Evolutionary conservation across 1,140 invertebrate species (phyloP).

Genomic region (Bombus superbus): DNA sequence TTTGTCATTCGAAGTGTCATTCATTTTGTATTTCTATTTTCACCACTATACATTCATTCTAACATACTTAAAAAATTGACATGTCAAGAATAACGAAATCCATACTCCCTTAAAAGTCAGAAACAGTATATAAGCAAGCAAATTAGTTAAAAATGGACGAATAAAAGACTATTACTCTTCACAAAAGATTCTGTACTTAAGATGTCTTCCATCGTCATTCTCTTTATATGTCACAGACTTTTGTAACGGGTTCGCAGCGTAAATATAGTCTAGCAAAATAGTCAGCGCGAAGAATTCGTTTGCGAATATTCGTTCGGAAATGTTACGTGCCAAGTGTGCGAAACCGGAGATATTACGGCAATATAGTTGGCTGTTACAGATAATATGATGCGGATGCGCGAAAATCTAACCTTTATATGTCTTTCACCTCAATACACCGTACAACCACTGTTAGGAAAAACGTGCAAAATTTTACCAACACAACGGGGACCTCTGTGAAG

Average conservation of each 20-base stretch:
- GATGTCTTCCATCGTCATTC: not conserved
- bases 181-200: not conserved
- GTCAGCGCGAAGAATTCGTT: not conserved
- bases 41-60: too few relatives aligned
- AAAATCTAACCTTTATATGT: slow-evolving; percentile 42
- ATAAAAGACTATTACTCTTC: too few relatives aligned
- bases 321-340: not conserved
- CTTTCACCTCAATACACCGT: slow-evolving; percentile 12
- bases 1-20: too few relatives aligned
- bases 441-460: slow-evolving; percentile 9
- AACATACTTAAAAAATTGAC: too few relatives aligned
- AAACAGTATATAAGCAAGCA: too few relatives aligned
- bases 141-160: too few relatives aligned
- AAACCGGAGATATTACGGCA: not conserved
- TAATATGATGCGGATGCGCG: slow-evolving; percentile 21
- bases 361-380: not conserved
- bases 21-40: too few relatives aligned
- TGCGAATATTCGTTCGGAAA: not conserved
- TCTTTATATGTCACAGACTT: not conserved
- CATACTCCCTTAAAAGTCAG: too few relatives aligned
- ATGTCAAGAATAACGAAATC: too few relatives aligned
- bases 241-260: too few relatives aligned
- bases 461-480: slow-evolving; percentile 22
- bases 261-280: not conserved
- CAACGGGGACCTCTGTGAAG: not conserved